phyloP scores from a whole-genome alignment of 2,113 vertebrate species.

The Phyllostomus discolor region DNA sequence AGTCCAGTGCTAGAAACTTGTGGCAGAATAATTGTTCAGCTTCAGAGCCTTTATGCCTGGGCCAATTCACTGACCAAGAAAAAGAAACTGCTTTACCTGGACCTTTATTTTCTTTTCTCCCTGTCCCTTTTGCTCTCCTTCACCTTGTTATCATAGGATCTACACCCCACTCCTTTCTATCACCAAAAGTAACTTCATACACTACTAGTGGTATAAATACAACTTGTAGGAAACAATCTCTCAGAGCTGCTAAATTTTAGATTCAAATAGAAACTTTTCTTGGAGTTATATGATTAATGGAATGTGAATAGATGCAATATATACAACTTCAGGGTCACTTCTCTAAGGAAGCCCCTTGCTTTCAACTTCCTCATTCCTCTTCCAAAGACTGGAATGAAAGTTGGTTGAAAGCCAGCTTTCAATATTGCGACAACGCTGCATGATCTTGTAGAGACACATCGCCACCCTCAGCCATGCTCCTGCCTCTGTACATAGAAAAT shows the following conservation, averaged over 20 bases:
- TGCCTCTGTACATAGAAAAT: not conserved
- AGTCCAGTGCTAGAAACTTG: not conserved
- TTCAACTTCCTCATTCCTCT: not conserved
- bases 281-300: not conserved
- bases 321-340: not conserved
- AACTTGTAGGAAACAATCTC: not conserved
- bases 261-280: not conserved
- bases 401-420: not conserved
- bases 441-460: not conserved
- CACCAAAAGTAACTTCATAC: not conserved
- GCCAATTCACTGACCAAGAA: not conserved
- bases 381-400: not conserved
- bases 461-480: not conserved
- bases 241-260: not conserved
- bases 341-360: not conserved
- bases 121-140: not conserved
- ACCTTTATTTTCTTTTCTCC: not conserved
- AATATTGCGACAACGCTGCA: not conserved
- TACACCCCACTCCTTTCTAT: not conserved
- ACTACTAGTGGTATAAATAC: not conserved
- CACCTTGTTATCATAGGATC: not conserved
- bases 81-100: not conserved
- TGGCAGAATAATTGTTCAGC: not conserved
- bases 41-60: not conserved
- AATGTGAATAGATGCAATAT: not conserved